These are phyloP conservation scores for Perccottus glenii DNA, from an alignment of 2,113 vertebrate species.

Conservation along the genomic window DNA sequence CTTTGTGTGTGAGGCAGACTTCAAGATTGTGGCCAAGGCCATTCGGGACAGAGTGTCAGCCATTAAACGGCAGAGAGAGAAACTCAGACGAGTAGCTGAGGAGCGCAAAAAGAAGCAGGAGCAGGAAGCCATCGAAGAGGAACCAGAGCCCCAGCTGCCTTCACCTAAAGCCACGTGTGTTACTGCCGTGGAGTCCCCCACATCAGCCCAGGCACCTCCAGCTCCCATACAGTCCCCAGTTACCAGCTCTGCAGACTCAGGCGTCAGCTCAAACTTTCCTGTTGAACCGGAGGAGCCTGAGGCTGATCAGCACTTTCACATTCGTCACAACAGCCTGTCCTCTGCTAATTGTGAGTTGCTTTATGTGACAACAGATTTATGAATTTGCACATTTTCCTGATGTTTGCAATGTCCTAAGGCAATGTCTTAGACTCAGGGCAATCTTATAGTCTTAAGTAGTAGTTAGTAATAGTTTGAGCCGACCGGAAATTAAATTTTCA, in stretches of 20 bases:
- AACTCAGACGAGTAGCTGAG: slow-evolving; percentile 80
- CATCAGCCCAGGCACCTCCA: slow-evolving; percentile 27
- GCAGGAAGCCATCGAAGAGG: slow-evolving; percentile 69
- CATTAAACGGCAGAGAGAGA: slow-evolving; percentile 93
- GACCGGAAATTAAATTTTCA: too few species aligned
- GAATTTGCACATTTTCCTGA: not conserved
- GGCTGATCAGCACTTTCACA: slow-evolving; percentile 88
- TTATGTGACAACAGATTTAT: not conserved
- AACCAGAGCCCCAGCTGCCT: slow-evolving; percentile 35
- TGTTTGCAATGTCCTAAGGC: slow-evolving; percentile 9
- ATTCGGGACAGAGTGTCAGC: slow-evolving; percentile 89
- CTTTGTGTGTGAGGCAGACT: slow-evolving; percentile 93
- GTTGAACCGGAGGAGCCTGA: slow-evolving; percentile 91
- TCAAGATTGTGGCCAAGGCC: slow-evolving; percentile 94
- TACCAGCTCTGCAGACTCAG: slow-evolving; percentile 70
- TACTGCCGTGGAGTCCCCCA: slow-evolving; percentile 37
- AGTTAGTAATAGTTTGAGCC: too few species aligned
- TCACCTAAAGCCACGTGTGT: slow-evolving; percentile 28
- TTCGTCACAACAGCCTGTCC: slow-evolving; percentile 88
- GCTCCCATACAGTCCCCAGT: slow-evolving; percentile 54
- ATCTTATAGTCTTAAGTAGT: not conserved
- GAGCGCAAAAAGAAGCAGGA: slow-evolving; percentile 65
- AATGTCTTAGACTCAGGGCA: not conserved
- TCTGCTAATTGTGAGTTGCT: slow-evolving; percentile 88
- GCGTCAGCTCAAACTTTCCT: slow-evolving; percentile 53